Evolutionary conservation across 2,888 invertebrate species (phyloP).

Genomic region (Oligia fasciuncula): DNA sequence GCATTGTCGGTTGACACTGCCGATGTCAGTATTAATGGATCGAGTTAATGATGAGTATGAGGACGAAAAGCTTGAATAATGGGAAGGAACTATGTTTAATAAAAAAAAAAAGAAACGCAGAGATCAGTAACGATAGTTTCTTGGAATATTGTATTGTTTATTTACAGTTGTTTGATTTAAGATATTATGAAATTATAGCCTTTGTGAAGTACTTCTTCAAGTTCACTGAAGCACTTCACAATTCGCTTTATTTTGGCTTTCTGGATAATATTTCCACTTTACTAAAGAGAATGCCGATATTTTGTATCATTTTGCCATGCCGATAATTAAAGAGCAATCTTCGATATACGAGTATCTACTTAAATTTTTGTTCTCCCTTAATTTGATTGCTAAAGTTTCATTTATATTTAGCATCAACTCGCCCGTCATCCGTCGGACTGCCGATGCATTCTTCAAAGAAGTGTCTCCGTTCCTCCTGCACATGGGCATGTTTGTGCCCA

Average conservation of each 20-base stretch:
- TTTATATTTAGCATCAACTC: slow-evolving; percentile 65
- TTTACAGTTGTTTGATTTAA: slow-evolving; percentile 4
- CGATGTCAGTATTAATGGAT: background rate
- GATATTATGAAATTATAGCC: background rate
- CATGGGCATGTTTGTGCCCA: slow-evolving; percentile 97
- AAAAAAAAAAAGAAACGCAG: background rate
- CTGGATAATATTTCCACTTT: background rate
- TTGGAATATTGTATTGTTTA: background rate
- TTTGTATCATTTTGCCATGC: background rate
- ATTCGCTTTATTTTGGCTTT: background rate
- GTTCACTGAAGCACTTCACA: background rate
- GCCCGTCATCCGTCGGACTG: slow-evolving; percentile 74
- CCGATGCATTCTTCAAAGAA: slow-evolving; percentile 92
- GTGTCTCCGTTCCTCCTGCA: slow-evolving; percentile 94
- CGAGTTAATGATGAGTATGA: background rate
- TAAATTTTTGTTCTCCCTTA: background rate
- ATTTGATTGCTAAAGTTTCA: background rate
- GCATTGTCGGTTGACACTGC: background rate
- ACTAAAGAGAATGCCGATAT: background rate
- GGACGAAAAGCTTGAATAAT: background rate
- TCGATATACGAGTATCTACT: no score
- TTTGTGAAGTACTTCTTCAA: background rate
- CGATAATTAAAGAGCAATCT: background rate
- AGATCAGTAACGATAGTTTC: no score
- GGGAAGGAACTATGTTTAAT: background rate